Evolutionary conservation across 2,797 vertebrate genomes (phyloP).

Genomic region (Takifugu rubripes): DNA sequence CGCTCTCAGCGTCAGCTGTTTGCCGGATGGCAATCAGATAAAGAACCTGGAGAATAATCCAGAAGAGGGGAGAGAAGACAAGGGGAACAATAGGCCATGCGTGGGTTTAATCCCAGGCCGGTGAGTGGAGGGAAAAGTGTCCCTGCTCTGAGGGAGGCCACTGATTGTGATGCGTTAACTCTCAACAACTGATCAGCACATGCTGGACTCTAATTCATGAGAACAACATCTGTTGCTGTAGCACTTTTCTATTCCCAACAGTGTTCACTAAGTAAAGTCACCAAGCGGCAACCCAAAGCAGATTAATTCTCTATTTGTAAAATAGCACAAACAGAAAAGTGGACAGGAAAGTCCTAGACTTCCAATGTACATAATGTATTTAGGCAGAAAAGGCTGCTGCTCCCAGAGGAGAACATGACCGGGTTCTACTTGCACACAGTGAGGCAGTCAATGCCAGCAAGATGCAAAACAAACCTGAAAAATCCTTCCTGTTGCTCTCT

Average conservation of each 20-base stretch:
- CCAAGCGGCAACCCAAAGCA: constrained; percentile 74
- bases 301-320: constrained; percentile 64
- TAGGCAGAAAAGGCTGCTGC: constrained; percentile 63
- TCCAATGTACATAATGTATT: constrained; percentile 57
- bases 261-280: constrained; percentile 62
- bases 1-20: constrained; percentile 83
- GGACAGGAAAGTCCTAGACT: constrained; percentile 40
- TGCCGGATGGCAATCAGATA: constrained; percentile 83
- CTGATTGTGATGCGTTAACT: constrained; percentile 66
- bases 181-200: constrained; percentile 70
- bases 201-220: constrained; percentile 36
- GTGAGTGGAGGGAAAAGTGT: constrained; percentile 52
- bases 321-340: constrained; percentile 41
- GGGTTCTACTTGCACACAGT: constrained; percentile 70
- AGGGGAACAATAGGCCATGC: constrained; percentile 72
- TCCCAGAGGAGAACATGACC: constrained; percentile 70
- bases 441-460: constrained; percentile 69
- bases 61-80: constrained; percentile 64
- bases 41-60: constrained; percentile 78
- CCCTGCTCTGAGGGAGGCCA: constrained; percentile 51
- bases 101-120: constrained; percentile 66
- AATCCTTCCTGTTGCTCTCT: constrained; percentile 5
- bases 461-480: constrained; percentile 64
- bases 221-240: constrained; percentile 39
- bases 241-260: constrained; percentile 53